Evolutionary conservation across 2,113 vertebrate genomes (phyloP).

Genomic region (Cyprinus carpio): DNA sequence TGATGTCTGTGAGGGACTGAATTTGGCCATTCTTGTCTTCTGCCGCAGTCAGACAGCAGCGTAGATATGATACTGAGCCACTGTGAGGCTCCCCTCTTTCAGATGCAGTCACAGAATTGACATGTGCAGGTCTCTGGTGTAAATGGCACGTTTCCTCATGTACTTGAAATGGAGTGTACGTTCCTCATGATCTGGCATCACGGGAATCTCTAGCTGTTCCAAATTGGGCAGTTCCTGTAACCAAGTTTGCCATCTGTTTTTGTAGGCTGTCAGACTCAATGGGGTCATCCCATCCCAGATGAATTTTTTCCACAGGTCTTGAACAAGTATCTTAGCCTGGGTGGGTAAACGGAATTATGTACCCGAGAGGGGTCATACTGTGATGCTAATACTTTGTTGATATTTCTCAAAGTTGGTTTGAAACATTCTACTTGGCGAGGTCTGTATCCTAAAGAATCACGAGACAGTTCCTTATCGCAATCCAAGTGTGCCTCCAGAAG

Average conservation of each 20-base stretch:
- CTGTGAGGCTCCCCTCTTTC: not conserved
- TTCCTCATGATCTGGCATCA: no score
- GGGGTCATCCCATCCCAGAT: slow-evolving; percentile 18
- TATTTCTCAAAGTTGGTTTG: no score
- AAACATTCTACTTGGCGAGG: not conserved
- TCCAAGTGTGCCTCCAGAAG: no score
- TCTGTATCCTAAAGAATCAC: slow-evolving; percentile 18
- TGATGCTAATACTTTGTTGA: slow-evolving; percentile 30
- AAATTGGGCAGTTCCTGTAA: slow-evolving; percentile 3
- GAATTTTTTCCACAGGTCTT: slow-evolving; percentile 13
- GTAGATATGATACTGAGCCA: slow-evolving; percentile 14
- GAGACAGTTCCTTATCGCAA: no score
- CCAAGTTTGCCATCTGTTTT: slow-evolving; percentile 24
- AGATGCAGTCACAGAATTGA: slow-evolving; percentile 22
- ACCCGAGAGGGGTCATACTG: slow-evolving; percentile 34
- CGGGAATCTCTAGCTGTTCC: no score
- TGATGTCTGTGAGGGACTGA: no score
- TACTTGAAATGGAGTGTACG: not conserved
- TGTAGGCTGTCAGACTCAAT: not conserved
- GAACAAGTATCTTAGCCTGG: slow-evolving; percentile 26
- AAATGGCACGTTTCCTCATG: not conserved
- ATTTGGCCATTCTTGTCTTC: not conserved
- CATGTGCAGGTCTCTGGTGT: slow-evolving; percentile 8
- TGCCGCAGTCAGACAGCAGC: no score
- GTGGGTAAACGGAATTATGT: slow-evolving; percentile 26